Evolutionary conservation across 2,113 vertebrate genomes (phyloP).

Genomic region (Cettia cetti): DNA sequence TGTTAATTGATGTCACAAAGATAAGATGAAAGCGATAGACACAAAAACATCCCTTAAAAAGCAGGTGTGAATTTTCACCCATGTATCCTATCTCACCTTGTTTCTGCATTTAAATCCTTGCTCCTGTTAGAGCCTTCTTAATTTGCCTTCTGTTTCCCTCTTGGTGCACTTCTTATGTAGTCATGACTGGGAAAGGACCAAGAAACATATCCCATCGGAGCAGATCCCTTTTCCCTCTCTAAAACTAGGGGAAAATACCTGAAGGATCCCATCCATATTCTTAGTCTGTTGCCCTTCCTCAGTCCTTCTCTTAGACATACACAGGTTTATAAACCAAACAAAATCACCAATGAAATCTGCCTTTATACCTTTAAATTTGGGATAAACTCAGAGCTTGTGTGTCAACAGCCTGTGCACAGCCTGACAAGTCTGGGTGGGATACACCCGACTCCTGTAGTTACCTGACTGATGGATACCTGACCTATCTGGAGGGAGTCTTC

Average conservation of each 20-base stretch:
- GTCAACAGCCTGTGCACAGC: background rate
- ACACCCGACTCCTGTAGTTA: rapidly evolving
- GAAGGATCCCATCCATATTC: background rate
- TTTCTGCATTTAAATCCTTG: background rate
- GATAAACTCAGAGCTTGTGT: background rate
- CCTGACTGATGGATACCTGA: background rate
- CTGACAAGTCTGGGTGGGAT: background rate
- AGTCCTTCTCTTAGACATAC: background rate
- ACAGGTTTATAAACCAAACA: background rate
- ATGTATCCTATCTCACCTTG: background rate
- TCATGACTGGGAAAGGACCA: rapidly evolving
- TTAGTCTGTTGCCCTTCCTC: background rate
- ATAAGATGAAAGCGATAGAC: background rate
- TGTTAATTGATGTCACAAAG: constrained; percentile 3
- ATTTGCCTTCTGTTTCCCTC: background rate
- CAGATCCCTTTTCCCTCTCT: background rate
- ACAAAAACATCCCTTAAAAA: background rate
- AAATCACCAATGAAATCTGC: background rate
- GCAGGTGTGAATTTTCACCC: background rate
- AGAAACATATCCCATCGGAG: background rate
- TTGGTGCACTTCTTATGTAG: background rate
- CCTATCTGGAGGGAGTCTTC: background rate
- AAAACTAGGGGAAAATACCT: background rate
- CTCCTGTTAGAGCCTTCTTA: background rate
- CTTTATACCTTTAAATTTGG: background rate